Percentiles rank a stretch among this genome's conserved stretches.
Conservation (phyloP, 2,888 invertebrate genomes). For the Habroteleia sp. region DNA sequence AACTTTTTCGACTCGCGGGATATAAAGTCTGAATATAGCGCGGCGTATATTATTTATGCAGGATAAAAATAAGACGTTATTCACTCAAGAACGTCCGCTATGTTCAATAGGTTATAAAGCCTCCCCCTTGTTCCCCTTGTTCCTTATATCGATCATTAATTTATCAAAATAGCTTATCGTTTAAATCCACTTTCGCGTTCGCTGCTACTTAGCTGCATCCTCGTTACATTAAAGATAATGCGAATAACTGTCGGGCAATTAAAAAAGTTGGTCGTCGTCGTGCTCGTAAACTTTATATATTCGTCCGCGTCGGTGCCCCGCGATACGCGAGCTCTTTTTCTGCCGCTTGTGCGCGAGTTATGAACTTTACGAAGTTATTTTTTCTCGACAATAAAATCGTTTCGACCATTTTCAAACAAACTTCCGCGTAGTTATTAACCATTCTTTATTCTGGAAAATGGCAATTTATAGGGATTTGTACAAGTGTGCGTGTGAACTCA, state of each 20-base stretch:
- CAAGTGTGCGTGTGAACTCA: too few relatives aligned
- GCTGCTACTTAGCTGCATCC: slow-evolving; percentile 40
- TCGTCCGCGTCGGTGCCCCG: slow-evolving; percentile 23
- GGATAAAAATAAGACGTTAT: slow-evolving; percentile 51
- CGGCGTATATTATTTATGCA: slow-evolving; percentile 20
- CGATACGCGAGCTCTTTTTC: slow-evolving; percentile 27
- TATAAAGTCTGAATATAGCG: slow-evolving; percentile 34
- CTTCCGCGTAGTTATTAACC: slow-evolving; percentile 34
- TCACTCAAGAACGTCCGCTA: slow-evolving; percentile 50
- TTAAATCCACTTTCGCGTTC: slow-evolving; percentile 48
- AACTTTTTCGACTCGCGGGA: slow-evolving; percentile 23
- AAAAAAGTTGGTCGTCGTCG: slow-evolving; percentile 47
- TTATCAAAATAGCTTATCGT: slow-evolving; percentile 39
- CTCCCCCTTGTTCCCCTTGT: neutral
- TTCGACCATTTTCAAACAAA: slow-evolving; percentile 44
- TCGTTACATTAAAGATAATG: slow-evolving; percentile 51
- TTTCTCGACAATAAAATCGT: slow-evolving; percentile 43
- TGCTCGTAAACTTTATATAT: slow-evolving; percentile 41
- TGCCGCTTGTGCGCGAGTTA: slow-evolving; percentile 14
- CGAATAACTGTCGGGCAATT: slow-evolving; percentile 54
- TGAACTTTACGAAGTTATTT: slow-evolving; percentile 50
- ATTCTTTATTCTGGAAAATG: slow-evolving; percentile 14
- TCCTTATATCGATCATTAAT: slow-evolving; percentile 28
- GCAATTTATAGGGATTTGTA: slow-evolving; percentile 1
- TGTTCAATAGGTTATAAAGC: slow-evolving; percentile 27